Evolutionary conservation across 2,797 vertebrate species (phyloP).

Genomic region (Ctenochaetus hawaiiensis): DNA sequence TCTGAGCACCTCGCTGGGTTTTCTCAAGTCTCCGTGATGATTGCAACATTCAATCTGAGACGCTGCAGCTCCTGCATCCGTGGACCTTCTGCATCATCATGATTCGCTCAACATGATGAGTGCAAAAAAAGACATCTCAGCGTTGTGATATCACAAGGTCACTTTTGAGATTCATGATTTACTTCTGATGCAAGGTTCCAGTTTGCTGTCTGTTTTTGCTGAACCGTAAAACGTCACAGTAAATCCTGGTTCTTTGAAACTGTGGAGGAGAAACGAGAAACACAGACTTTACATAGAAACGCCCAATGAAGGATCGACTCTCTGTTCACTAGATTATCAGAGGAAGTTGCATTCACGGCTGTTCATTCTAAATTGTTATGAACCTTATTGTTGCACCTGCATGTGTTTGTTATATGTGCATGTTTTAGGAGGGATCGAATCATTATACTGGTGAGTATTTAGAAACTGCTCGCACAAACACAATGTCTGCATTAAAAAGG

Average conservation of each 20-base stretch:
- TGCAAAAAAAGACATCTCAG: not conserved
- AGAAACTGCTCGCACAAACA: no score
- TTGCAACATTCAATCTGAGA: constrained; percentile 32
- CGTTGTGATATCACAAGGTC: not conserved
- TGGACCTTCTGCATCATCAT: not conserved
- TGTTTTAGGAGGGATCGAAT: not conserved
- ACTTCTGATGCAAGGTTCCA: constrained; percentile 23
- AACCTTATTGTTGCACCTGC: not conserved
- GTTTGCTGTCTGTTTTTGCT: constrained; percentile 31
- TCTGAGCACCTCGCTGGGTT: constrained; percentile 67
- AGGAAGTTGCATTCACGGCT: not conserved
- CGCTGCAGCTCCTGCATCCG: constrained; percentile 2
- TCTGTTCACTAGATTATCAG: constrained; percentile 38
- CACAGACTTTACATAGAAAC: constrained; percentile 18
- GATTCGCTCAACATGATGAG: constrained; percentile 9
- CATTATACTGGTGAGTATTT: not conserved
- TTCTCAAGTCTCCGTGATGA: constrained; percentile 48
- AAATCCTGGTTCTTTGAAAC: constrained; percentile 39
- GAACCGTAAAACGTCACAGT: constrained; percentile 33
- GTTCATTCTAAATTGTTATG: not conserved
- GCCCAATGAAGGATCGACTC: not conserved
- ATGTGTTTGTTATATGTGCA: not conserved
- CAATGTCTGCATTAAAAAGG: not conserved
- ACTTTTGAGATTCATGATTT: constrained; percentile 19
- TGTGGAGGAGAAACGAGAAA: constrained; percentile 48